These are phyloP conservation scores for Silurus glanis DNA, from an alignment of 2,113 vertebrate genomes.

Conservation along the genomic window DNA sequence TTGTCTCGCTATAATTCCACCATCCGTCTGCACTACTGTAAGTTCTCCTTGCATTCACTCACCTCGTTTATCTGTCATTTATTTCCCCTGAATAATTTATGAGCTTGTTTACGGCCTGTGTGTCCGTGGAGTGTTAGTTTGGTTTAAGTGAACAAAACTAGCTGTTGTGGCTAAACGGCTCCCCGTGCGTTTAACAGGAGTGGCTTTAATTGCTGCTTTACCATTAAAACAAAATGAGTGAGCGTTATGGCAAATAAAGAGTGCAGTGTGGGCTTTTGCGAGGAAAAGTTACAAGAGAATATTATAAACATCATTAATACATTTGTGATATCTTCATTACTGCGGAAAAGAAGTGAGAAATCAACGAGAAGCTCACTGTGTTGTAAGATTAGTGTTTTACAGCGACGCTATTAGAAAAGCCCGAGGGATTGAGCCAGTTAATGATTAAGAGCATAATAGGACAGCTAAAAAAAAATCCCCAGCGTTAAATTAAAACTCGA, in stretches of 20 bases:
- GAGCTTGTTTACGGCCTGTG: not conserved
- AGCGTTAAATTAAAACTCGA: constrained; percentile 12
- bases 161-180: not conserved
- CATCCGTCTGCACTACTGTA: not conserved
- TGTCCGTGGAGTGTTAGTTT: not conserved
- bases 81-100: not conserved
- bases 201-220: constrained; percentile 2
- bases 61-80: not conserved
- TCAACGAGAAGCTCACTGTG: not conserved
- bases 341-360: not conserved
- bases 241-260: not conserved
- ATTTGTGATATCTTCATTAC: not conserved
- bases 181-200: not conserved
- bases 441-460: constrained; percentile 18
- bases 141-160: not conserved
- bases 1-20: not conserved
- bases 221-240: not conserved
- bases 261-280: not conserved
- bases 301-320: not conserved
- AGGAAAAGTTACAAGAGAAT: too few species aligned
- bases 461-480: not conserved
- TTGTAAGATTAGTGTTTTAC: not conserved
- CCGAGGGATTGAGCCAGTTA: not conserved
- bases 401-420: constrained; percentile 7
- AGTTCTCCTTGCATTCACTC: not conserved